Evolutionary conservation across 2,113 vertebrate species (phyloP).

Genomic region (Chunga burmeisteri): DNA sequence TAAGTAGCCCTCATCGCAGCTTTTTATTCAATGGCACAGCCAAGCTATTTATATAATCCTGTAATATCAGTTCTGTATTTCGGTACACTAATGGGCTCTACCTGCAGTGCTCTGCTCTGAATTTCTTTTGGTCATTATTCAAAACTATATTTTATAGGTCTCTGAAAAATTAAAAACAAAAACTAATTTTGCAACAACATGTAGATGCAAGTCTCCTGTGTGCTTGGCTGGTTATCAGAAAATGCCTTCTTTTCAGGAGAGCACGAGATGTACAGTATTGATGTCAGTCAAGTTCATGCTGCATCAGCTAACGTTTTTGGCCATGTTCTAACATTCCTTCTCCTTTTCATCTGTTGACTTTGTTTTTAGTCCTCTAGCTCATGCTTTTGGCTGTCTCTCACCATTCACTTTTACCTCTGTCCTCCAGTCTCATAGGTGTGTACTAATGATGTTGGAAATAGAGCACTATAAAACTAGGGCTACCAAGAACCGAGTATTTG

Average conservation of each 20-base stretch:
- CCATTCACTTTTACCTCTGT: not conserved
- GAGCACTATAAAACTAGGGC: not conserved
- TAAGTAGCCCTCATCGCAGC: not conserved
- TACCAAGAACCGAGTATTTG: not conserved
- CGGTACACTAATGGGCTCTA: not conserved
- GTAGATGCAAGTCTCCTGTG: not conserved
- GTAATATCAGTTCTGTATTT: not conserved
- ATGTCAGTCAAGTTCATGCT: not conserved
- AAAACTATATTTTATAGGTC: not conserved
- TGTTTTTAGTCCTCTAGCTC: not conserved
- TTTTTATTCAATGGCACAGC: not conserved
- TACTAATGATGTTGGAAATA: not conserved
- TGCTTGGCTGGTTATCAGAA: not conserved
- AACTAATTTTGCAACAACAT: not conserved
- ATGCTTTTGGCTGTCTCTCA: not conserved
- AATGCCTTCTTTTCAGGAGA: not conserved
- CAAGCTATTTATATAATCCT: slow-evolving; percentile 6
- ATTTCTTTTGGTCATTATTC: not conserved
- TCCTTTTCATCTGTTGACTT: not conserved
- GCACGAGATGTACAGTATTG: not conserved
- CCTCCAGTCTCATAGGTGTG: not conserved
- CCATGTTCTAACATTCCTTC: not conserved
- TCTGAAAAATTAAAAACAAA: not conserved
- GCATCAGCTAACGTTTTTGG: not conserved
- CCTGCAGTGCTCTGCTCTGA: not conserved